Evolutionary conservation across 2,113 vertebrate species (phyloP), one percentile per base, ranked within the genome.

Genomic region (Myxocyprinus asiaticus): DNA sequence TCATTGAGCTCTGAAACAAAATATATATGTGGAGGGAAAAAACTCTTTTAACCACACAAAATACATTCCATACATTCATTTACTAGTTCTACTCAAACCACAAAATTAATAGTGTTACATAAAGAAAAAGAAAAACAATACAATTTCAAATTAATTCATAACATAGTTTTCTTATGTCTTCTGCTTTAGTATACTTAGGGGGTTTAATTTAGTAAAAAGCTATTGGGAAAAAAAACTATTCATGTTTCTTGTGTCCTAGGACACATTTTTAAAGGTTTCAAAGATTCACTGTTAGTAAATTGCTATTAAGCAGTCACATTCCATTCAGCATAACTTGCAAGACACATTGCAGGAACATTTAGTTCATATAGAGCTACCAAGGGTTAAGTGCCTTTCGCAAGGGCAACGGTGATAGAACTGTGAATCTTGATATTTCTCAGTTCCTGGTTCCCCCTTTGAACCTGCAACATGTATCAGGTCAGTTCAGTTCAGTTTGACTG

Each of bases 61-160:
- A 76, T 65, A 76, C 61, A 75, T 59, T 78, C 83, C 76, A 70
- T 79, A 84, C 76, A 76, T 79, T 76, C 66, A 76, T 66, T 72
- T 62, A 65, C 75, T 64, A 64, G 15, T 74, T 15, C 80, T 82
- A 84, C 61, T 66, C 59, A 79, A 84, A 82, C 47, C 83, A 84
- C 83, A 76, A 84, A 81, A 81, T 80, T 64, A 84, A 81, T 76
- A 76, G 48, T 79, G 66, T 76, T 79, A 84, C 73, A 67, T 61
- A 75, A 81, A 67, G 58, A 50, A 80, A 75, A 65, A 44, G 53
- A 43, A 63, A 72, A 63, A n/a, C 4, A 68, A 48, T 15, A 45
- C 63, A 74, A 75, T 17, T 58, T 64, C 74, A 81, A 79, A 63
- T 79, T 0, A 51, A 53, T 69, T 72, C 17, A 69, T 58, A 67